Conservation (phyloP, 1,140 invertebrate genomes). For the Gerris buenoi region DNA sequence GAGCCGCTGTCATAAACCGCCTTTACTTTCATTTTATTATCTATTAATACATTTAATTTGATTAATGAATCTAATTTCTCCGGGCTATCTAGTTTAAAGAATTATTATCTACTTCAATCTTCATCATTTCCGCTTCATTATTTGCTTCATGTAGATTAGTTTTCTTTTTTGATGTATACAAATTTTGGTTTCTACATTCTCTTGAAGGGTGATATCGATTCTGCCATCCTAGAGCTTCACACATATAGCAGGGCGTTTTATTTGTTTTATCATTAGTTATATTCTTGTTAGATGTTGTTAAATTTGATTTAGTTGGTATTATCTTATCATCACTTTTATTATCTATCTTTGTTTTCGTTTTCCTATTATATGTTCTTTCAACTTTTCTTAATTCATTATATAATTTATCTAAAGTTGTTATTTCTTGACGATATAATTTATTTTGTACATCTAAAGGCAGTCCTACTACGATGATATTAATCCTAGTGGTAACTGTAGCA, state of each 20-base stretch:
- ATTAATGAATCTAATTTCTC: slow-evolving; percentile 5
- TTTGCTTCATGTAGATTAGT: not conserved
- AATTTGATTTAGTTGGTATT: not conserved
- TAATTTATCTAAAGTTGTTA: slow-evolving; percentile 6
- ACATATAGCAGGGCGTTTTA: slow-evolving; percentile 8
- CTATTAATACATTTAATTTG: slow-evolving; percentile 4
- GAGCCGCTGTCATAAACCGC: slow-evolving; percentile 7
- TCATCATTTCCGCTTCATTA: not conserved
- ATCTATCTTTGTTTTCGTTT: not conserved
- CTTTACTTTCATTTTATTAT: slow-evolving; percentile 2
- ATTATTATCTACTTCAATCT: not conserved
- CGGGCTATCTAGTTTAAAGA: slow-evolving; percentile 1
- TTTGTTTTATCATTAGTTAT: not conserved
- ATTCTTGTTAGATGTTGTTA: not conserved
- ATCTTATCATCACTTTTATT: not conserved
- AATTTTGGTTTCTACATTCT: slow-evolving; percentile 4
- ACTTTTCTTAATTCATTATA: slow-evolving; percentile 1
- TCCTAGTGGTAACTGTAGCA: not conserved
- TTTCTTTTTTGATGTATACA: not conserved
- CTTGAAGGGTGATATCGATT: slow-evolving; percentile 3
- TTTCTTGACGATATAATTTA: not conserved
- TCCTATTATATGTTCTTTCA: not conserved
- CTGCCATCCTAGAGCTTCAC: not conserved
- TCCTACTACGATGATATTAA: slow-evolving; percentile 1
- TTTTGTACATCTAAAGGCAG: slow-evolving; percentile 3